Base-by-base conservation (phyloP, 2,113 vertebrate genomes). In the Marmota monax region DNA sequence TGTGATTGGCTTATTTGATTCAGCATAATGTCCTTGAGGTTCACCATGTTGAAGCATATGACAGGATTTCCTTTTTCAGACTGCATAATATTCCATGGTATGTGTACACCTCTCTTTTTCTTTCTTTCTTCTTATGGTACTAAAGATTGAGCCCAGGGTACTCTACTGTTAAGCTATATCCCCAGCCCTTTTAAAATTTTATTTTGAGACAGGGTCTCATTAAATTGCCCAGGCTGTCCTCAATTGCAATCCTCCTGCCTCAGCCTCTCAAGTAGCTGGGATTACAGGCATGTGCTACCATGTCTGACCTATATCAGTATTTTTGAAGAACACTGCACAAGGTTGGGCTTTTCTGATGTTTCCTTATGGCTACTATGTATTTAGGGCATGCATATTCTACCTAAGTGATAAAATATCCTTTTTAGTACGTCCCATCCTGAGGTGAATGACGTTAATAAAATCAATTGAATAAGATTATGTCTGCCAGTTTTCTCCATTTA, bases 1-100 rank as follows among this genome's bases (percentile, higher is more conserved):
- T 80, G 2, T 84, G 83, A 93, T 37, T 88, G 65, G 56, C 34
- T 96, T 80, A 69, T 78, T 79, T 92, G 72, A 69, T 78, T 79
- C 90, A 77, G 18, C 53, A 83, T 45, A 69, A 91, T 63, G 45
- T 74, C 74, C 72, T 93, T 92, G 39, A 92, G 6, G 13, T 89
- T 94, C 53, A 82, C 39, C 29, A 63, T 32, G 61, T 48, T 61
- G 23, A 51, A 88, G 63, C 56, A 45, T 45, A 80, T 39, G 4
- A 72, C 25, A 72, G 17, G 17, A 94, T 77, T 89, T 87, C 48
- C 48, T 91, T 84, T 18, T 42, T 72, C 88, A 94, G 39, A 29
- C n/a, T 90, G 23, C 42, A 45, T 73, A 93, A 84, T 86, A 89
- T 84, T 89, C 22, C 22, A 89, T 45, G 25, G 58, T 67, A 45